These are phyloP conservation scores for Euproctis similis DNA, from an alignment of 2,888 invertebrate genomes.

Conservation along the genomic window DNA sequence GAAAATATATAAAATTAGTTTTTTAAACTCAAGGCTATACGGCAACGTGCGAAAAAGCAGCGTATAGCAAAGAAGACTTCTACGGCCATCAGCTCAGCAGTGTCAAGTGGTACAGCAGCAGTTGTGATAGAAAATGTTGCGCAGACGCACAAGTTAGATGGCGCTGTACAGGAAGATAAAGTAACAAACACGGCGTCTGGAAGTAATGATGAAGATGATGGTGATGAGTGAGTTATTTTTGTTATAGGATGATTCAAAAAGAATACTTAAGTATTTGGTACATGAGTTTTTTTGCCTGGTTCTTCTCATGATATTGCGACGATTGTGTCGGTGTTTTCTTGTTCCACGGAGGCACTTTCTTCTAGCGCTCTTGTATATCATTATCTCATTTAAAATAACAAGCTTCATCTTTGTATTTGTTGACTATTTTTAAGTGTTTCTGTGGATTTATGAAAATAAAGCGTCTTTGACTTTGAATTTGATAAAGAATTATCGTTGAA, in stretches of 20 bases:
- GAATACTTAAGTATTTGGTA: no score
- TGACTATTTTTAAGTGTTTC: no score
- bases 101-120: conserved; percentile 84
- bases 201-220: conserved; percentile 89
- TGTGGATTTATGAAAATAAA: no score
- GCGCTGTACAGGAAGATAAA: conserved; percentile 80
- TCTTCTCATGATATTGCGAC: no score
- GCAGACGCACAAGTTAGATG: conserved; percentile 84
- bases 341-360: no score
- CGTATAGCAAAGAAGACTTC: conserved; percentile 81
- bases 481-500: no score
- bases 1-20: no score
- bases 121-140: conserved; percentile 93
- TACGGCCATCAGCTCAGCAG: conserved; percentile 74
- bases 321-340: no score
- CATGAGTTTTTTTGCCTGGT: no score
- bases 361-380: background rate
- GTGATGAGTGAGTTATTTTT: conserved; percentile 63
- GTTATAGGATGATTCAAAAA: no score
- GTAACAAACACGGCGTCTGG: conserved; percentile 92
- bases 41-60: conserved; percentile 88
- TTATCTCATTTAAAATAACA: background rate
- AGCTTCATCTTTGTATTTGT: no score
- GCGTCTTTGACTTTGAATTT: no score
- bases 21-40: conserved; percentile 88